Evolutionary conservation across 1,140 invertebrate genomes (phyloP), one percentile per base, ranked within the genome.

Genomic region (Aphaenogaster floridana): DNA sequence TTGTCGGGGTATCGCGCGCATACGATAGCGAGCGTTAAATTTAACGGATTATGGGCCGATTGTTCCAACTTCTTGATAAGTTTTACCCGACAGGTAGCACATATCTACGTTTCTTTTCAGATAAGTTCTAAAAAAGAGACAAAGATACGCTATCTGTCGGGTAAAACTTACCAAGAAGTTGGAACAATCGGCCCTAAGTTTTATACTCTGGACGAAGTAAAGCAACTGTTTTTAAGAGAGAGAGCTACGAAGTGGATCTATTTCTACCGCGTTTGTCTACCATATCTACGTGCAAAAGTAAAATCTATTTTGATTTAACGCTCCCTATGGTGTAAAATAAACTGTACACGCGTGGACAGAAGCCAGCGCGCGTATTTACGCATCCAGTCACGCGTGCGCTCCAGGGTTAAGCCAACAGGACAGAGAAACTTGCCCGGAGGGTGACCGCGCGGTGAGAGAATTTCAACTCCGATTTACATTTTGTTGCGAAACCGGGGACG

Each of bases 381-480:
- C 28, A 61, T 50, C 42, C 42, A 72, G 45, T 61, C 69, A 50
- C 54, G 42, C 48, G n/a, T 39, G 39, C 50, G 68, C 42, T 36
- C 15, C 50, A 45, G 78, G 66, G 48, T 59, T 68, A 68, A 64
- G 36, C 21, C 36, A 36, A 42, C 63, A 54, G 21, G 17, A 72
- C 42, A 72, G 68, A 74, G 80, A 83, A 83, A 74, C 42, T 59
- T 84, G 68, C 42, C 69, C 69, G 17, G 68, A 50, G 80, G 79
- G 69, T 48, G 36, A 81, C 64, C 28, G 5, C 8, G 64, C 39
- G 15, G 17, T 17, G 52, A 59, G 68, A 83, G 39, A 61, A 50
- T 61, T 74, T 84, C 13, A 50, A 61, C 42, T 61, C 8, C 28
- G 28, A 74, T 84, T 83, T 83, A 83, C 80, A 83, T 83, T 84